Evolutionary conservation across 2,113 vertebrate species (phyloP).

Genomic region (Madoqua kirkii): DNA sequence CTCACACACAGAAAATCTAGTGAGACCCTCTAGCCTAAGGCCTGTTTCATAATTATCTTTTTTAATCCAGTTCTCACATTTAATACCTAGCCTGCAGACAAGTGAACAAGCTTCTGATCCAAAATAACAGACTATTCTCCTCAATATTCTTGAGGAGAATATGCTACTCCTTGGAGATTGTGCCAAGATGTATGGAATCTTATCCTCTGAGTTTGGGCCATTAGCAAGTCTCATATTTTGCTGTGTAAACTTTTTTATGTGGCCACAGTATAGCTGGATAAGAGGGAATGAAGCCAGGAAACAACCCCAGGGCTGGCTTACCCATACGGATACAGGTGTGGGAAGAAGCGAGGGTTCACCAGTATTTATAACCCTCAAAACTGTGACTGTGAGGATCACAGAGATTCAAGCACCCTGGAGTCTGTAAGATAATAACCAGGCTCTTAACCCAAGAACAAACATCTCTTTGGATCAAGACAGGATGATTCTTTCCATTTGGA

Average conservation of each 20-base stretch:
- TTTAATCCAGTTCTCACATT: not conserved
- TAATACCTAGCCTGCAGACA: not conserved
- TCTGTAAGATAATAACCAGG: not conserved
- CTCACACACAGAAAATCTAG: slow-evolving; percentile 5
- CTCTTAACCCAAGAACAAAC: not conserved
- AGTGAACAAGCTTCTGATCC: not conserved
- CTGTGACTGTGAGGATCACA: not conserved
- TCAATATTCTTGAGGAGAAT: too few species aligned
- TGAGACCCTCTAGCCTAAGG: not conserved
- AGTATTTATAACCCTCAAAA: slow-evolving; percentile 16
- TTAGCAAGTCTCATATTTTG: not conserved
- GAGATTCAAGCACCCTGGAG: not conserved
- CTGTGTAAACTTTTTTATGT: not conserved
- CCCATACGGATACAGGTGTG: not conserved
- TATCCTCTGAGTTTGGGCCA: not conserved
- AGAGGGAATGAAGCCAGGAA: not conserved
- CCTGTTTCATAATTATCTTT: slow-evolving; percentile 27
- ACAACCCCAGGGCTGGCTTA: not conserved
- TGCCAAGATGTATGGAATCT: not conserved
- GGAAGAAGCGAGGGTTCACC: not conserved
- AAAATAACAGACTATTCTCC: not conserved
- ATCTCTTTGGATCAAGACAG: not conserved
- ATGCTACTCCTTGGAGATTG: not conserved
- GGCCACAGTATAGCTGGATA: not conserved
- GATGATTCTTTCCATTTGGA: not conserved